Evolutionary conservation across 2,113 vertebrate species (phyloP).

Genomic region (Spea bombifrons): DNA sequence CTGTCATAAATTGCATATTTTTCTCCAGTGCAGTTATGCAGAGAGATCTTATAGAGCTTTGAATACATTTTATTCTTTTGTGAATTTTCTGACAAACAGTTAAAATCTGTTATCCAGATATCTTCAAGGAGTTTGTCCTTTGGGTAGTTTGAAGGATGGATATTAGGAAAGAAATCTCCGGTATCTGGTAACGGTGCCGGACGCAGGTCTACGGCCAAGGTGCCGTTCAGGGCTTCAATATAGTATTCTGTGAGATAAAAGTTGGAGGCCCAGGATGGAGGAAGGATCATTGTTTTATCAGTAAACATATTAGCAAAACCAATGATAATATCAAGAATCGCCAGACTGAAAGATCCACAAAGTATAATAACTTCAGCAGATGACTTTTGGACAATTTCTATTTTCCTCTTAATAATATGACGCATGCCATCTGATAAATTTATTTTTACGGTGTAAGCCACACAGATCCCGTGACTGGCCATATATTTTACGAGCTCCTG

Average conservation of each 20-base stretch:
- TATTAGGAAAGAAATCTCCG: background rate
- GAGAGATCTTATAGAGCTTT: background rate
- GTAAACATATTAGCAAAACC: background rate
- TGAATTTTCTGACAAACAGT: background rate
- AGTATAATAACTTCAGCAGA: background rate
- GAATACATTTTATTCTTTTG: background rate
- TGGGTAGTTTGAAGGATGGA: background rate
- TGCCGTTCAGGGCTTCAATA: background rate
- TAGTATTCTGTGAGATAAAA: background rate
- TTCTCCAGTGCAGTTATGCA: slow-evolving; percentile 5
- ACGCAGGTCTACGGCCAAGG: background rate
- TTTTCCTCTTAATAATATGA: background rate
- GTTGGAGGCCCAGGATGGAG: background rate
- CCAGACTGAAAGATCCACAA: background rate
- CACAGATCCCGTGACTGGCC: background rate
- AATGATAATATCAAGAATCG: background rate
- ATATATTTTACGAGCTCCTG: background rate
- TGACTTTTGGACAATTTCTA: background rate
- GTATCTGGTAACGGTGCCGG: background rate
- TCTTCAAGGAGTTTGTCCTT: slow-evolving; percentile 15
- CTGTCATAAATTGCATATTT: background rate
- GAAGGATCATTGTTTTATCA: slow-evolving; percentile 2
- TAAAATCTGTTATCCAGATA: background rate
- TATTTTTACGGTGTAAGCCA: background rate
- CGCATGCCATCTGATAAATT: background rate